Conservation (phyloP, 35 echinoderm and acorn worm species). For the Strongylocentrotus purpuratus region DNA sequence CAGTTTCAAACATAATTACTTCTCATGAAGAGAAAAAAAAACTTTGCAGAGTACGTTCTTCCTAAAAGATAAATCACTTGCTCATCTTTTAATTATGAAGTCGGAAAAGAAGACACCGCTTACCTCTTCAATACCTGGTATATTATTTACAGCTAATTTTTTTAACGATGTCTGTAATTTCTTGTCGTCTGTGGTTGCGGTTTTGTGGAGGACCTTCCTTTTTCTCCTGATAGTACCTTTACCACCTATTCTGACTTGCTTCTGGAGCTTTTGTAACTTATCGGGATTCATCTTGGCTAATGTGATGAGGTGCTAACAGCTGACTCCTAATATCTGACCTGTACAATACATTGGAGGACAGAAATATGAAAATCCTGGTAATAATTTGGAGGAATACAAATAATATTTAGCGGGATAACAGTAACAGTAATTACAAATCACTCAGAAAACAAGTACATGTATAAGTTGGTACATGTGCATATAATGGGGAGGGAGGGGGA, state of each 20-base stretch:
- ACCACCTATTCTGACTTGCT: constrained; percentile 92
- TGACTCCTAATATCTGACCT: background rate
- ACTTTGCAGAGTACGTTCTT: too few species aligned
- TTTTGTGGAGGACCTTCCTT: constrained; percentile 94
- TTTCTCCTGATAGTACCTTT: constrained; percentile 94
- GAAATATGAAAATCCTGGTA: background rate
- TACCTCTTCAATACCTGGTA: constrained; percentile 98
- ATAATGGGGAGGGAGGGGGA: too few species aligned
- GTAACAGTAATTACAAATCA: too few species aligned
- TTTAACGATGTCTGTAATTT: constrained; percentile 80
- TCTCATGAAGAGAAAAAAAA: too few species aligned
- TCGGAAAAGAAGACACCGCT: too few species aligned
- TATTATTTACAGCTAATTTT: constrained; percentile 91
- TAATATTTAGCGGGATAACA: too few species aligned
- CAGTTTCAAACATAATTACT: too few species aligned
- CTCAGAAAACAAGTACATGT: too few species aligned
- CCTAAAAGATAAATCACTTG: too few species aligned
- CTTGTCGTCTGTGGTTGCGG: constrained; percentile 92
- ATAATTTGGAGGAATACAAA: too few species aligned
- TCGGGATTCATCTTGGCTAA: constrained; percentile 83
- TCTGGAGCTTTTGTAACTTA: constrained; percentile 77
- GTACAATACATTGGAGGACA: background rate
- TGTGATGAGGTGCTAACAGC: background rate
- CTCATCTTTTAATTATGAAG: too few species aligned
- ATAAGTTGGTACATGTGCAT: too few species aligned